phyloP scores from a whole-genome alignment of 2,797 vertebrate genomes.

The Brachymystax lenok region DNA sequence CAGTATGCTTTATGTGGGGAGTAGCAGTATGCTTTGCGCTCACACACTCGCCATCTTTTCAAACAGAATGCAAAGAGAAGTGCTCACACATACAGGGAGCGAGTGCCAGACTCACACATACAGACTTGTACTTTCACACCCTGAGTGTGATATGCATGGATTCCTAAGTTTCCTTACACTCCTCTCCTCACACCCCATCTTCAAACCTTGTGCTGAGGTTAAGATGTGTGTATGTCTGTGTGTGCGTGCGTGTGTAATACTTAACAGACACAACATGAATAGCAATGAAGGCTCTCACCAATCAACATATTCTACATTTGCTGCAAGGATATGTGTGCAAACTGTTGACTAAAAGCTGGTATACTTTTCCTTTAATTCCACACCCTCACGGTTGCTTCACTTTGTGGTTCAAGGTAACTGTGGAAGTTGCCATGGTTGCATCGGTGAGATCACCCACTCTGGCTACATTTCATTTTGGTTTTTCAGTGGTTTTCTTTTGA shows the following conservation, averaged over 20 bases:
- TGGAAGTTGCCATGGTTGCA: constrained; percentile 73
- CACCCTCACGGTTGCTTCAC: constrained; percentile 34
- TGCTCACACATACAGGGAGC: background rate
- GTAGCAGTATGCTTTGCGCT: background rate
- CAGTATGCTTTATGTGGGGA: background rate
- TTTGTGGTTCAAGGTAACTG: constrained; percentile 66
- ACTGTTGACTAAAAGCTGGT: background rate
- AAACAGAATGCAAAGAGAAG: background rate
- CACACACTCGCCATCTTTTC: background rate
- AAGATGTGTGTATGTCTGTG: too few species aligned
- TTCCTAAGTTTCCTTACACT: background rate
- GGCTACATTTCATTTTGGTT: background rate
- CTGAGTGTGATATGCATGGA: background rate
- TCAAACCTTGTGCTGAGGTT: too few species aligned
- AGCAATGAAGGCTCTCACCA: background rate
- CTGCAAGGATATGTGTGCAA: background rate
- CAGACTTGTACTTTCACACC: background rate
- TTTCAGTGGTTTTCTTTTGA: constrained; percentile 11
- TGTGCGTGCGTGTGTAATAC: too few species aligned
- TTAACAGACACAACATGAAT: background rate
- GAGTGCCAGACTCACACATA: too few species aligned
- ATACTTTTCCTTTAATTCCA: constrained; percentile 35
- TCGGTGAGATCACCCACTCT: constrained; percentile 36
- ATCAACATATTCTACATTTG: background rate
- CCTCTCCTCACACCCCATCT: background rate